phyloP scores from a whole-genome alignment of 2,113 vertebrate species.

The Podarcis muralis region DNA sequence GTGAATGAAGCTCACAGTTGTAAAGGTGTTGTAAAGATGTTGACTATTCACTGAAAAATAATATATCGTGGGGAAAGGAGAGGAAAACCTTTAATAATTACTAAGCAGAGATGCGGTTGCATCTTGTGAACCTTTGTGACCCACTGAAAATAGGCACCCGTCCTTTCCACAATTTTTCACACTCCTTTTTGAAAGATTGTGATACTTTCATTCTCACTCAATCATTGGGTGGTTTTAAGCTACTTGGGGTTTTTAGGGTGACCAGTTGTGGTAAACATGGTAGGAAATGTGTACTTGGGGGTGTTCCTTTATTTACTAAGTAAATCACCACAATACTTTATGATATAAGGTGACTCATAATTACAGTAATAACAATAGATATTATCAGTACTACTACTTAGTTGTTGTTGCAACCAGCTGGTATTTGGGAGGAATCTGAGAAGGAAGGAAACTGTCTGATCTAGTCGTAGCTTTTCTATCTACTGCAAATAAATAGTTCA shows the following conservation, averaged over 20 bases:
- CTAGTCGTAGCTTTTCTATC: not conserved
- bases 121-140: not conserved
- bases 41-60: not conserved
- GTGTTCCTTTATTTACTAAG: too few relatives aligned
- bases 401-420: not conserved
- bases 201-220: too few relatives aligned
- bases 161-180: not conserved
- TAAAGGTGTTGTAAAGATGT: not conserved
- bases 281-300: too few relatives aligned
- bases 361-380: too few relatives aligned
- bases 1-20: not conserved
- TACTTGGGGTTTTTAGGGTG: too few relatives aligned
- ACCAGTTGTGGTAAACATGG: too few relatives aligned
- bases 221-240: too few relatives aligned
- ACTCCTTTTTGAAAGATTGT: not conserved
- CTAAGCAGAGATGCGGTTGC: not conserved
- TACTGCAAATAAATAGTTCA: not conserved
- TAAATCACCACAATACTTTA: too few relatives aligned
- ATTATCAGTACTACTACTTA: too few relatives aligned
- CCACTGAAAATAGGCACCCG: not conserved
- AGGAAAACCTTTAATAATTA: not conserved
- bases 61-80: not conserved
- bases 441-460: not conserved
- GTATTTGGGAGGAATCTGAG: not conserved
- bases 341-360: too few relatives aligned